Conservation (phyloP, 2,888 invertebrate species). For the Lasioglossum zephyrum region DNA sequence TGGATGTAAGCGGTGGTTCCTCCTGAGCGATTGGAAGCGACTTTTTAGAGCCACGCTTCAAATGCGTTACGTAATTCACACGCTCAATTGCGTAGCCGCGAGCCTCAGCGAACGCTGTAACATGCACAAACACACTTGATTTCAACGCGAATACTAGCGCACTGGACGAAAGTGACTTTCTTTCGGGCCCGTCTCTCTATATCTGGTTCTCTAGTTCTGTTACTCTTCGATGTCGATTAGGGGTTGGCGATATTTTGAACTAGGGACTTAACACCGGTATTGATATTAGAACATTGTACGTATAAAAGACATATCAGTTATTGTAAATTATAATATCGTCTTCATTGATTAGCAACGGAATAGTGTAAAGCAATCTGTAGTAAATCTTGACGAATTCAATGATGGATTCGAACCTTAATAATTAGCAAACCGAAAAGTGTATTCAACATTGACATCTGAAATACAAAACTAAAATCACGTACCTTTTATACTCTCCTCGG, state of each 20-base stretch:
- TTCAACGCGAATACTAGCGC: background rate
- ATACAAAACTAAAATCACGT: constrained; percentile 69
- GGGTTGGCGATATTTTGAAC: background rate
- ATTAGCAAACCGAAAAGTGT: background rate
- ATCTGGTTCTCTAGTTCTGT: background rate
- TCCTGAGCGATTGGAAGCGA: too few relatives aligned
- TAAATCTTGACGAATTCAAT: background rate
- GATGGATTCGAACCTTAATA: background rate
- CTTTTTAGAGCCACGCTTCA: background rate
- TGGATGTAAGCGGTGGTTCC: too few relatives aligned
- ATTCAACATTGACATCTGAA: background rate
- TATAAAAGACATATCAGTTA: too few relatives aligned
- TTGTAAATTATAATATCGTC: too few relatives aligned
- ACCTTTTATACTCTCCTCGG: constrained; percentile 87
- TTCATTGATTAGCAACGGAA: background rate
- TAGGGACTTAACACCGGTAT: background rate
- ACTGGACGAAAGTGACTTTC: background rate
- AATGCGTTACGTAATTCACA: constrained; percentile 84
- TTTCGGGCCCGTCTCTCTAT: background rate
- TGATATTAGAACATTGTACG: too few relatives aligned
- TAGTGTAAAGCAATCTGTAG: background rate
- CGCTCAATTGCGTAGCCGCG: constrained; percentile 90
- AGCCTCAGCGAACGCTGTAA: constrained; percentile 87
- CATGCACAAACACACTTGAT: constrained; percentile 16
- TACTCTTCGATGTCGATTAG: background rate